These are phyloP conservation scores for Troides helena DNA, from an alignment of 2,888 invertebrate genomes.

Conservation along the genomic window DNA sequence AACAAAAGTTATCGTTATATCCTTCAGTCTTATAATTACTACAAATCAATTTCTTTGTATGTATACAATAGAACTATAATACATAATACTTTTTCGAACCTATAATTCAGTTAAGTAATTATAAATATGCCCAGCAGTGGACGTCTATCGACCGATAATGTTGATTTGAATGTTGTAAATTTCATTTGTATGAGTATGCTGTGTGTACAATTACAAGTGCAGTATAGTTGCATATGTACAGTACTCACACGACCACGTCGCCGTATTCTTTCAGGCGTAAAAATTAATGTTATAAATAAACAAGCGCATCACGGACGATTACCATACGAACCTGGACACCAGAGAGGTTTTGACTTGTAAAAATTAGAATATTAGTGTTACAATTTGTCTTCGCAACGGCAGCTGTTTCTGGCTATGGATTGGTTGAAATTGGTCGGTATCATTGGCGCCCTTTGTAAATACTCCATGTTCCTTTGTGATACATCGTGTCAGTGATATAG, in stretches of 20 bases:
- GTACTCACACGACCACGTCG: slow-evolving; percentile 40
- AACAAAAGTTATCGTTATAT: no score
- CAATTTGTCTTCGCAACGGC: slow-evolving; percentile 41
- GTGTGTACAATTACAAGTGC: slow-evolving; percentile 1
- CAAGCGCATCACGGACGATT: slow-evolving; percentile 63
- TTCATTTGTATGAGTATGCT: neutral
- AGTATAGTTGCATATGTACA: slow-evolving; percentile 29
- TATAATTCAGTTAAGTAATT: no score
- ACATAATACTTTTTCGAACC: no score
- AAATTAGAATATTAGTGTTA: slow-evolving; percentile 35
- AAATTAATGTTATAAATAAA: slow-evolving; percentile 80
- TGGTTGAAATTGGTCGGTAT: slow-evolving; percentile 80
- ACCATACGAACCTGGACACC: slow-evolving; percentile 73
- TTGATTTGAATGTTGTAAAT: no score
- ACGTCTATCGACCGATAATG: no score
- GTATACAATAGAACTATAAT: no score
- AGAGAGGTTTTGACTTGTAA: slow-evolving; percentile 61
- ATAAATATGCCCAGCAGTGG: no score
- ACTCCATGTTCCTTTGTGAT: slow-evolving; percentile 2
- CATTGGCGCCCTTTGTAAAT: slow-evolving; percentile 35
- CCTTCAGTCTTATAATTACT: neutral
- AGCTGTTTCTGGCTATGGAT: slow-evolving; percentile 68
- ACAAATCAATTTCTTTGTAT: no score
- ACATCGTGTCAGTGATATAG: slow-evolving; percentile 43
- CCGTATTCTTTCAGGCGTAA: slow-evolving; percentile 73